A percentile compares a stretch with the other conserved stretches of the same genome.
phyloP scores from a whole-genome alignment of 2,888 invertebrate species.

The Heteromyza rotundicornis region DNA sequence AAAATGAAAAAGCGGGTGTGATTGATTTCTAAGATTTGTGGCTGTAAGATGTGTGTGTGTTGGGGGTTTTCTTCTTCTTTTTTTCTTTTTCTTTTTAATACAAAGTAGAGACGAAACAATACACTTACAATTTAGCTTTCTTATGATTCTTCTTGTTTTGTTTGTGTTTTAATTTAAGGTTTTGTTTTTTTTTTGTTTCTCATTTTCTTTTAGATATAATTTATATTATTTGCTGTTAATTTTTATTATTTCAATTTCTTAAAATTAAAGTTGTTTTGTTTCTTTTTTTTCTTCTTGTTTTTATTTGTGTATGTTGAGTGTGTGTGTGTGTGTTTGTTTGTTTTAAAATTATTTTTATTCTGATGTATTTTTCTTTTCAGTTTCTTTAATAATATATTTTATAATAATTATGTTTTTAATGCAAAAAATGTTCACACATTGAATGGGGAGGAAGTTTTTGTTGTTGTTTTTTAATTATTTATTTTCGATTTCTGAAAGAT shows the following conservation, averaged over 20 bases:
- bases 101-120: constrained; percentile 43
- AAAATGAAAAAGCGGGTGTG: neutral
- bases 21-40: neutral
- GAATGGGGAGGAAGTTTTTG: constrained; percentile 20
- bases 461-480: constrained; percentile 15
- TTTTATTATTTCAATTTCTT: constrained; percentile 28
- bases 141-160: constrained; percentile 31
- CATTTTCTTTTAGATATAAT: constrained; percentile 31
- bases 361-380: constrained; percentile 45
- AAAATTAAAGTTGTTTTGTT: constrained; percentile 27
- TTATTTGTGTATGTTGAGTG: constrained; percentile 17
- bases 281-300: constrained; percentile 17
- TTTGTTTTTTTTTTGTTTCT: too few species aligned
- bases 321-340: constrained; percentile 34
- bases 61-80: too few species aligned
- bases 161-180: constrained; percentile 11
- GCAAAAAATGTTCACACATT: constrained; percentile 51
- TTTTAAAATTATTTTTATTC: constrained; percentile 45
- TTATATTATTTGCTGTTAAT: constrained; percentile 27
- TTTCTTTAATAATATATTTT: constrained; percentile 57
- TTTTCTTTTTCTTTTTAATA: too few species aligned
- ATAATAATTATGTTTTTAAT: constrained; percentile 58
- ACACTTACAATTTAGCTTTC: constrained; percentile 59
- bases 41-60: neutral
- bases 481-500: constrained; percentile 26